Evolutionary conservation across 2,797 vertebrate species (phyloP).

Genomic region (Anisognathus igniventris): DNA sequence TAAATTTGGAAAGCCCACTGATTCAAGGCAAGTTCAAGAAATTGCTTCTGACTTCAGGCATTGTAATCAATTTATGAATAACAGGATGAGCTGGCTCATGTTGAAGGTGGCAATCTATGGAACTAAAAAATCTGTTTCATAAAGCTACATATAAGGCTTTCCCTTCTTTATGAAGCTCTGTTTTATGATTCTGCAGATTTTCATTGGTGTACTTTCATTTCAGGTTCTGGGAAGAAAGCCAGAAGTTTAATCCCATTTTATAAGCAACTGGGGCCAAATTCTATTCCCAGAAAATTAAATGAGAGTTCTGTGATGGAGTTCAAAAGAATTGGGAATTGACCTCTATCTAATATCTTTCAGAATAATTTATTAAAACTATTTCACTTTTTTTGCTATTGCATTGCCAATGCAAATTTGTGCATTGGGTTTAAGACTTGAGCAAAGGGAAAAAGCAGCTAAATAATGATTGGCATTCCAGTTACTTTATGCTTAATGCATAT

Average conservation of each 20-base stretch:
- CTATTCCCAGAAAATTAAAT: slow-evolving; percentile 51
- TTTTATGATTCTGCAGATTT: not conserved
- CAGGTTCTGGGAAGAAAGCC: slow-evolving; percentile 42
- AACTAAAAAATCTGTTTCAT: not conserved
- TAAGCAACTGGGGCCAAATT: not conserved
- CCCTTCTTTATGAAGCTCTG: not conserved
- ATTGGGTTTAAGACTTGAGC: not conserved
- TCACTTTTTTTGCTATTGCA: not conserved
- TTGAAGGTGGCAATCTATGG: not conserved
- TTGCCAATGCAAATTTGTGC: slow-evolving; percentile 5
- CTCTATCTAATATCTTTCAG: slow-evolving; percentile 28
- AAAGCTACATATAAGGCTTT: not conserved
- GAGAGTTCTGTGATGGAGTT: slow-evolving; percentile 22
- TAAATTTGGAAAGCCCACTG: not conserved
- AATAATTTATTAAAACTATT: slow-evolving; percentile 53
- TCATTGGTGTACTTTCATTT: not conserved
- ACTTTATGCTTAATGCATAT: not conserved
- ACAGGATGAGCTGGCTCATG: not conserved
- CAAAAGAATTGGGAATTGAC: slow-evolving; percentile 47
- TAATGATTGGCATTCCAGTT: slow-evolving; percentile 6
- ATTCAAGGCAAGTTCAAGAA: slow-evolving; percentile 33
- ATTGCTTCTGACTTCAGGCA: slow-evolving; percentile 33
- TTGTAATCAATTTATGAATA: slow-evolving; percentile 53
- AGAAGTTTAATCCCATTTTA: slow-evolving; percentile 42
- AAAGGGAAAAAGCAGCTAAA: slow-evolving; percentile 10